Percentiles rank a stretch among this genome's conserved stretches.
phyloP scores from a whole-genome alignment of 2,888 invertebrate genomes.

The Phortica magna region DNA sequence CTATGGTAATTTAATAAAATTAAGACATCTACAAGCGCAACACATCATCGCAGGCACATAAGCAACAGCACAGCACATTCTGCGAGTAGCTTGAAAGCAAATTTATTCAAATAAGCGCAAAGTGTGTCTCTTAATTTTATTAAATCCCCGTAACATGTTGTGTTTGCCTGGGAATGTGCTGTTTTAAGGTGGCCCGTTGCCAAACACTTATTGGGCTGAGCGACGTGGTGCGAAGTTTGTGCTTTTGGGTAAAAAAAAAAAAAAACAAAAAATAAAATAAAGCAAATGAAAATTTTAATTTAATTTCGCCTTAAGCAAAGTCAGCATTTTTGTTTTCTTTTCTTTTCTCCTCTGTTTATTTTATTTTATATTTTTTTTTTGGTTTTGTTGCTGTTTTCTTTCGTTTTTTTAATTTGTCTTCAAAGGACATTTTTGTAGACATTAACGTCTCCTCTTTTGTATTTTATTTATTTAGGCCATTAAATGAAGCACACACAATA shows the following conservation, averaged over 20 bases:
- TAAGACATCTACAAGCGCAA: constrained; percentile 52
- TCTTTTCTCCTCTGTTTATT: neutral
- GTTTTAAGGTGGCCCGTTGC: too few species aligned
- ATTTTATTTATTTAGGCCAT: neutral
- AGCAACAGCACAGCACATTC: neutral
- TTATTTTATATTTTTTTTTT: neutral
- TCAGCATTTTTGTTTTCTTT: constrained; percentile 9
- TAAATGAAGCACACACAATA: neutral
- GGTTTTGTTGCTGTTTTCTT: neutral
- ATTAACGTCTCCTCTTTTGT: neutral
- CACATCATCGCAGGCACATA: constrained; percentile 25
- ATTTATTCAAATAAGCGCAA: constrained; percentile 21
- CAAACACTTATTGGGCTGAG: too few species aligned
- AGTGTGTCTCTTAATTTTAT: constrained; percentile 58
- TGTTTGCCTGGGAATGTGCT: too few species aligned
- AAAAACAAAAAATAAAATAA: constrained; percentile 21
- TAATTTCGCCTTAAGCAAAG: constrained; percentile 53
- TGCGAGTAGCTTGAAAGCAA: constrained; percentile 10
- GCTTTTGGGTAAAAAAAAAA: neutral
- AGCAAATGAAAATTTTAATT: constrained; percentile 62
- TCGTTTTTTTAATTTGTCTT: constrained; percentile 22
- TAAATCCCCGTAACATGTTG: constrained; percentile 65
- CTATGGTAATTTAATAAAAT: constrained; percentile 58
- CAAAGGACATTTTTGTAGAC: constrained; percentile 28
- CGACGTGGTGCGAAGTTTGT: too few species aligned